Percentiles rank a stretch among this genome's conserved stretches.
These are phyloP conservation scores for Norana najaformis DNA, from an alignment of 2,888 invertebrate species.

Conservation along the genomic window DNA sequence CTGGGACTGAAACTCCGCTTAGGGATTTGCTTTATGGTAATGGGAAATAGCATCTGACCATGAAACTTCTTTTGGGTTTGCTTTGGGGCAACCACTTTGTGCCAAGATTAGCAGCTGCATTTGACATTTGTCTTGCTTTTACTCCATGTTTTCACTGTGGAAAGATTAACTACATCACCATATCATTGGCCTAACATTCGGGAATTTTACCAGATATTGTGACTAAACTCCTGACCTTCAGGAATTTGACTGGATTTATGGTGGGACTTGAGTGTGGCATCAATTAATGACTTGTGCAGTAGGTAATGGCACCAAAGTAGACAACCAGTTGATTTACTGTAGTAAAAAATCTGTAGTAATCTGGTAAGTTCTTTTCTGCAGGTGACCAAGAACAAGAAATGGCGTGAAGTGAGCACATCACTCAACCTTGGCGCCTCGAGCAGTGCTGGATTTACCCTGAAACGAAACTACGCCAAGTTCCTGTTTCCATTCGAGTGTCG, in stretches of 20 bases:
- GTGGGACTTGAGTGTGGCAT: neutral
- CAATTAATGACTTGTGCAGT: neutral
- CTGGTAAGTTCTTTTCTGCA: conserved; percentile 61
- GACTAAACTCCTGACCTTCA: no score
- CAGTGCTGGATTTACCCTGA: conserved; percentile 94
- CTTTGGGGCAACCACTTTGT: neutral
- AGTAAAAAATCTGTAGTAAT: neutral
- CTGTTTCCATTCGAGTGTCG: conserved; percentile 93
- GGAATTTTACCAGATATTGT: no score
- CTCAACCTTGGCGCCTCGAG: conserved; percentile 95
- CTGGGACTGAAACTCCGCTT: neutral
- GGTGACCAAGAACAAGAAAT: conserved; percentile 98
- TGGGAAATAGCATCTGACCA: neutral
- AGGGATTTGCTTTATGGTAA: neutral
- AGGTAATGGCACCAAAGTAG: neutral
- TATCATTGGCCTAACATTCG: no score
- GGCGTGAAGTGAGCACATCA: conserved; percentile 96
- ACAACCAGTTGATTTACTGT: neutral
- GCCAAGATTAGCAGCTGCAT: neutral
- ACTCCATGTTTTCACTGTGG: neutral
- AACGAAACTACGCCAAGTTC: conserved; percentile 96
- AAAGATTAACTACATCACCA: neutral
- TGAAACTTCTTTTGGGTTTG: neutral
- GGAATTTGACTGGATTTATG: no score
- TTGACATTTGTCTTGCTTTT: neutral